phyloP scores from a whole-genome alignment of 2,888 invertebrate genomes.

The Chydorus sphaericus region DNA sequence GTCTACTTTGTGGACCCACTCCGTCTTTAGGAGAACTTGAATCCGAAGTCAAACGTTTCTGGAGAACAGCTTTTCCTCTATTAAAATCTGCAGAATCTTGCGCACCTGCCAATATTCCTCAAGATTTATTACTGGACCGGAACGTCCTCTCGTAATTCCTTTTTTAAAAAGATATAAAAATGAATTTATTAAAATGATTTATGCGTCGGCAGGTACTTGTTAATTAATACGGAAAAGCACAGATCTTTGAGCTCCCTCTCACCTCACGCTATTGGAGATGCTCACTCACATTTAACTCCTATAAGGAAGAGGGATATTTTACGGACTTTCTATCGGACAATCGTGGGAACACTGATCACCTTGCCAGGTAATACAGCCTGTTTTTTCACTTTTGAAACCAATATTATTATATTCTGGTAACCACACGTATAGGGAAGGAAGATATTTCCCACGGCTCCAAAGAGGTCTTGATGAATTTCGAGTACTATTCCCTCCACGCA shows the following conservation, averaged over 20 bases:
- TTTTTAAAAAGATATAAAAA: not conserved
- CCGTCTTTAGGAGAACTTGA: conserved; percentile 64
- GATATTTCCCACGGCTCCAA: not conserved
- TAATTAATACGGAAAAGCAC: conserved; percentile 6
- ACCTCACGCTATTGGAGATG: conserved; percentile 9
- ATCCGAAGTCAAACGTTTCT: conserved; percentile 58
- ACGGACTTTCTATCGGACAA: conserved; percentile 10
- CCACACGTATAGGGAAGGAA: not conserved
- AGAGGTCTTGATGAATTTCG: conserved; percentile 13
- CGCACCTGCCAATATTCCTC: conserved; percentile 58
- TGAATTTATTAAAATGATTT: not conserved
- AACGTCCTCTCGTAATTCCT: conserved; percentile 16
- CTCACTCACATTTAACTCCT: conserved; percentile 1
- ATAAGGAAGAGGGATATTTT: conserved; percentile 6
- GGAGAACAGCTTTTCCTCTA: conserved; percentile 55
- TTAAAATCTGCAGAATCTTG: conserved; percentile 52
- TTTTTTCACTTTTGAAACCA: not conserved
- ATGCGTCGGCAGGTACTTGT: not conserved
- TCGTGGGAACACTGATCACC: conserved; percentile 6
- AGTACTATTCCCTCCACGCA: conserved; percentile 12
- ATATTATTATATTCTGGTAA: not conserved
- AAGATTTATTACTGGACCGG: conserved; percentile 20
- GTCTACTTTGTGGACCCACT: conserved; percentile 71
- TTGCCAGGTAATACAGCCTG: not conserved
- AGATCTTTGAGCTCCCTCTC: conserved; percentile 4